A percentile compares a stretch with the other conserved stretches of the same genome.
Conservation (phyloP, 2,888 invertebrate genomes). For the Emmelina monodactyla region DNA sequence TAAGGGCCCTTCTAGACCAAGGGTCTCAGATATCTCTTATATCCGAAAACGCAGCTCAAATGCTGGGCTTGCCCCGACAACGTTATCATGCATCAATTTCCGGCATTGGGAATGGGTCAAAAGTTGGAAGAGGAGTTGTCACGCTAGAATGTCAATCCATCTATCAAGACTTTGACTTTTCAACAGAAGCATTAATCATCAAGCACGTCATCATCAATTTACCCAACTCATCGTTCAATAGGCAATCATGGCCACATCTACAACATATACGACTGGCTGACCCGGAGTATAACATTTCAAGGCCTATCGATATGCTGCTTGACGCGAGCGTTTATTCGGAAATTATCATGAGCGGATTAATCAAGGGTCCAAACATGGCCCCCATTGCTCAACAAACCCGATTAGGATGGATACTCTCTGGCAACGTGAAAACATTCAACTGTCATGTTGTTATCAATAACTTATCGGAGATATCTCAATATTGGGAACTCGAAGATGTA, state of each 20-base stretch:
- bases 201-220: conserved; percentile 12
- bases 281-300: conserved; percentile 11
- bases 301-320: conserved; percentile 4
- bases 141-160: conserved; percentile 10
- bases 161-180: conserved; percentile 9
- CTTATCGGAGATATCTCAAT: conserved; percentile 4
- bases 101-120: neutral
- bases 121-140: conserved; percentile 8
- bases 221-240: conserved; percentile 12
- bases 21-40: conserved; percentile 11
- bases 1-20: neutral
- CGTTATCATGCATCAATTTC: conserved; percentile 1
- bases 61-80: neutral
- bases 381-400: conserved; percentile 12
- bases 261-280: conserved; percentile 13
- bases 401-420: conserved; percentile 12
- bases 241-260: conserved; percentile 12
- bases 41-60: conserved; percentile 9
- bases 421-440: conserved; percentile 8
- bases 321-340: conserved; percentile 6
- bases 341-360: conserved; percentile 6
- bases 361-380: conserved; percentile 6
- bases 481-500: conserved; percentile 5
- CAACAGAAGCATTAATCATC: conserved; percentile 11
- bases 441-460: conserved; percentile 9